These are phyloP conservation scores for Orussus abietinus DNA, from an alignment of 1,140 invertebrate species.

Conservation along the genomic window DNA sequence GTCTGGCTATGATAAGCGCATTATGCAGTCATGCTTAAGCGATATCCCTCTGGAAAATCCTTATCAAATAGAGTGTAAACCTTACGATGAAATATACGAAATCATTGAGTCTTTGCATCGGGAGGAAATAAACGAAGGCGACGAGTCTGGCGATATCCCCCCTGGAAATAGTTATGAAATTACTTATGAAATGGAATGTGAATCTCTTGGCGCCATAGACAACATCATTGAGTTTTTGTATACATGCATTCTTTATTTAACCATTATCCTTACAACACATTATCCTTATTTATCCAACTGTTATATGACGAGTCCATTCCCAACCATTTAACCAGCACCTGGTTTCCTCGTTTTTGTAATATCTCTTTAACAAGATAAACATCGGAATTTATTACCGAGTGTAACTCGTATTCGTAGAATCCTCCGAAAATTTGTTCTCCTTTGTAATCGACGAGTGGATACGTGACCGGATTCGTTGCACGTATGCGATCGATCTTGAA, in stretches of 20 bases:
- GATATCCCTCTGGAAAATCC: conserved; percentile 4
- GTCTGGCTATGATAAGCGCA: background rate
- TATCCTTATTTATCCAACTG: conserved; percentile 20
- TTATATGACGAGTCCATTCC: conserved; percentile 22
- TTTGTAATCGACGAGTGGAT: conserved; percentile 20
- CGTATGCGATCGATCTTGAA: conserved; percentile 27
- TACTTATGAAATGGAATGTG: no score
- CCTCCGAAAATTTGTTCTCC: conserved; percentile 20
- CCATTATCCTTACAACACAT: conserved; percentile 1
- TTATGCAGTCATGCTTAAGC: background rate
- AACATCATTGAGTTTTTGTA: no score
- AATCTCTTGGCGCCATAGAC: no score
- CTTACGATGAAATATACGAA: no score
- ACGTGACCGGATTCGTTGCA: conserved; percentile 26
- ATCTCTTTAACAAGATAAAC: conserved; percentile 32
- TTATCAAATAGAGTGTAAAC: no score
- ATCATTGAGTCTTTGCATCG: no score
- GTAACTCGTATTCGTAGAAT: conserved; percentile 33
- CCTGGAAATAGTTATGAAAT: no score
- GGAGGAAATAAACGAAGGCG: no score
- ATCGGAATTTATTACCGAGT: conserved; percentile 22
- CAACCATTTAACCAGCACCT: conserved; percentile 27
- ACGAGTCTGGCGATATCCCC: no score
- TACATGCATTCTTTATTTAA: no score
- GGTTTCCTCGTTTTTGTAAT: conserved; percentile 22